Evolutionary conservation across 2,797 vertebrate genomes (phyloP).

Genomic region (Notamacropus eugenii): DNA sequence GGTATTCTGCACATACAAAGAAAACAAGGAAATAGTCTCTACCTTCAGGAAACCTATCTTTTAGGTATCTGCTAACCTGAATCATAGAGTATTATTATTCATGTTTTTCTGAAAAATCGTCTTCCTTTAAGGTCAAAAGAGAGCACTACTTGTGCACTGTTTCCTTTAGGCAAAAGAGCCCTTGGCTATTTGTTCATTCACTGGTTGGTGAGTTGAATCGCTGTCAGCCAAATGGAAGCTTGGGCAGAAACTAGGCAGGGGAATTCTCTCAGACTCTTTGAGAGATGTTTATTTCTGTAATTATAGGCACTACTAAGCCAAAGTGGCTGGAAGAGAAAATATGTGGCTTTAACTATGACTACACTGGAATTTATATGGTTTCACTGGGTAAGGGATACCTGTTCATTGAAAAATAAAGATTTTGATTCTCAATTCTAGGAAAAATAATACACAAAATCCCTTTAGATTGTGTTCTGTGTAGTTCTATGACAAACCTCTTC

Average conservation of each 20-base stretch:
- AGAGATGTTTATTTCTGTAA: background rate
- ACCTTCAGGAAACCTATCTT: background rate
- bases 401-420: background rate
- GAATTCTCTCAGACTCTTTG: background rate
- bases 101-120: background rate
- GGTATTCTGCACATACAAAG: background rate
- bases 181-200: background rate
- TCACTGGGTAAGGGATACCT: background rate
- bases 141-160: background rate
- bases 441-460: constrained; percentile 8
- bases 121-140: background rate
- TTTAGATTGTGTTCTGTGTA: background rate
- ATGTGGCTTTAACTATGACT: background rate
- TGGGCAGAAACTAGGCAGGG: background rate
- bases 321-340: background rate
- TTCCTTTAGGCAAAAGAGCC: background rate
- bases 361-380: background rate
- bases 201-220: background rate
- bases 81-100: background rate
- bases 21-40: background rate
- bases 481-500: background rate
- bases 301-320: background rate
- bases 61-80: background rate
- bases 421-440: constrained; percentile 14
- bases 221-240: background rate